Percentiles rank a stretch among this genome's conserved stretches.
phyloP scores from a whole-genome alignment of 1,140 invertebrate genomes.

The Pseudomyrmex cubaensis region DNA sequence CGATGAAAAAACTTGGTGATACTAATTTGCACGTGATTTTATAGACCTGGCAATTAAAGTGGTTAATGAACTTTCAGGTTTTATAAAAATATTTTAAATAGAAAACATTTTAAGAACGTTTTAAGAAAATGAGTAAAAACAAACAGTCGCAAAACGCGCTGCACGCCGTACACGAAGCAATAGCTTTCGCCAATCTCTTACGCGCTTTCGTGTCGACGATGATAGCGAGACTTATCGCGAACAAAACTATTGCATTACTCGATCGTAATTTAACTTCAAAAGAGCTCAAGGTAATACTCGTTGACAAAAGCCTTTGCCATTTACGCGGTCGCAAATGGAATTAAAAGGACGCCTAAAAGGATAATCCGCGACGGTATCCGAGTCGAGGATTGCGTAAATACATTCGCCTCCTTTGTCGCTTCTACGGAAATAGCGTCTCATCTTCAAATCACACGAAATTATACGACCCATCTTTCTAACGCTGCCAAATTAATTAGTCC shows the following conservation, averaged over 20 bases:
- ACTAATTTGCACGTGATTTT: background rate
- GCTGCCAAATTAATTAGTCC: slow-evolving; percentile 67
- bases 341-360: slow-evolving; percentile 72
- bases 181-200: slow-evolving; percentile 44
- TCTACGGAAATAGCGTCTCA: slow-evolving; percentile 1
- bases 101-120: background rate
- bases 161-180: background rate
- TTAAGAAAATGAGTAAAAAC: too few species aligned
- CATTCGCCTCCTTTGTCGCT: slow-evolving; percentile 28
- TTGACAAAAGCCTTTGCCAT: slow-evolving; percentile 71
- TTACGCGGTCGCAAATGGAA: slow-evolving; percentile 65
- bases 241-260: slow-evolving; percentile 66
- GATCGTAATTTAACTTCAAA: slow-evolving; percentile 71
- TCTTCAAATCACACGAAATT: slow-evolving; percentile 58
- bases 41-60: slow-evolving; percentile 5
- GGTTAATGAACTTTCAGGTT: background rate
- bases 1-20: slow-evolving; percentile 16
- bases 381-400: slow-evolving; percentile 56
- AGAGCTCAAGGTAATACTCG: slow-evolving; percentile 65
- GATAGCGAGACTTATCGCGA: slow-evolving; percentile 47
- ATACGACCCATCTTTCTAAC: slow-evolving; percentile 53
- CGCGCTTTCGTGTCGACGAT: slow-evolving; percentile 29
- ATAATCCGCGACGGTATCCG: slow-evolving; percentile 63
- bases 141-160: background rate
- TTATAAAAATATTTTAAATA: background rate